Base-by-base conservation (phyloP, 2,888 invertebrate species). In the Tolmerus cingulatus region DNA sequence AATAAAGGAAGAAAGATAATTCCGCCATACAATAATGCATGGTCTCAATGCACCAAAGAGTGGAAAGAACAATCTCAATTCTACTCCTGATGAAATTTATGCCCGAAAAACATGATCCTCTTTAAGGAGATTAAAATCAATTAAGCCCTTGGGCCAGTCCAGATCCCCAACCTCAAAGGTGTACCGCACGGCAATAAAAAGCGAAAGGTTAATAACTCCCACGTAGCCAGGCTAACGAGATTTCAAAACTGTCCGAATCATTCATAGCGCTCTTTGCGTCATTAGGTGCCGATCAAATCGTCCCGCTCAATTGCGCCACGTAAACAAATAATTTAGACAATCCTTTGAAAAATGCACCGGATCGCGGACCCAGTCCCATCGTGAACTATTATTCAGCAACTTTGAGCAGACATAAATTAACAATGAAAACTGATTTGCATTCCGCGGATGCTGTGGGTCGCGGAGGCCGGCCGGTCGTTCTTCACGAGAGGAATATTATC, bases 401-500 rank as follows among this genome's bases (percentile, higher is more conserved):
- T 84, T 84, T 23, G 40, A 46, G 37, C 57, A 37, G 84, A 84
- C 66, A 74, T 74, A 84, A 84, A 84, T 84, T 84, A 74, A 84
- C 66, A 74, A 84, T 74, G 57, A 84, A 57, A 74, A 84, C 84
- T 84, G 84, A 84, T 84, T 84, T 84, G 74, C 74, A 84, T 84
- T 84, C 84, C 84, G 51, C 66, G n/a, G 84, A 40, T 40, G 19
- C 66, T 23, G 30, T 14, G 12, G 16, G 74, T n/a, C 37, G 23
- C 34, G 34, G 40, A n/a, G 8, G 55, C 34, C 9, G 9, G 34
- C 55, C 30, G 40, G n/a, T 7, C 40, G 84, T 16, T 66, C 66
- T 84, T 84, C 57, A 74, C 74, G 37, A 40, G 74, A 23, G 23
- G 40, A 34, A 43, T 84, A 84, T 84, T 66, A 84, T 90, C 89